Conservation (phyloP, 1,140 invertebrate genomes). For the Oncopodura yosiiana region DNA sequence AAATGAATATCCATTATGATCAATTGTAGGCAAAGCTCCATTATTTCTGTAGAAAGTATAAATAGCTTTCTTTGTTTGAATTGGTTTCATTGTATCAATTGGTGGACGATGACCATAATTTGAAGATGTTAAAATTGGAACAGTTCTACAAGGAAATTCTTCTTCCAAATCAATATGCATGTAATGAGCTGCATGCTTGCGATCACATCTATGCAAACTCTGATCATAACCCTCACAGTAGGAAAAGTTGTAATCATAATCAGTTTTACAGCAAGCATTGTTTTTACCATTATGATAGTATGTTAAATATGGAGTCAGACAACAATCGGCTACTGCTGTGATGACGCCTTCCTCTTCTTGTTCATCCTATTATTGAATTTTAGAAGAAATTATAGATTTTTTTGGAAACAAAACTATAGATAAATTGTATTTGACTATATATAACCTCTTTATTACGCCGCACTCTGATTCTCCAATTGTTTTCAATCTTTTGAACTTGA, state of each 20-base stretch:
- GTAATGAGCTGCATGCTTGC: slow-evolving; percentile 30
- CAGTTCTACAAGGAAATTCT: slow-evolving; percentile 31
- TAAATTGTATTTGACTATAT: no score
- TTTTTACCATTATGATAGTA: slow-evolving; percentile 33
- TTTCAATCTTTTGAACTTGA: slow-evolving; percentile 24
- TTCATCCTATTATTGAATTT: no score
- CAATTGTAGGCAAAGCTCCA: slow-evolving; percentile 19
- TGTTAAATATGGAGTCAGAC: slow-evolving; percentile 19
- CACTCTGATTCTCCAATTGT: slow-evolving; percentile 7
- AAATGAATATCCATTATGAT: slow-evolving; percentile 31
- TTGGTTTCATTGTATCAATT: slow-evolving; percentile 15
- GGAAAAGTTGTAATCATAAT: slow-evolving; percentile 30
- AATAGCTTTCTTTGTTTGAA: slow-evolving; percentile 7
- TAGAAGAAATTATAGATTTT: no score
- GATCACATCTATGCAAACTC: slow-evolving; percentile 19
- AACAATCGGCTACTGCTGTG: neutral
- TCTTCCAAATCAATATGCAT: slow-evolving; percentile 32
- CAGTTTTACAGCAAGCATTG: slow-evolving; percentile 31
- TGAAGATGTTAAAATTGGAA: slow-evolving; percentile 25
- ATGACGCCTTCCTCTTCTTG: neutral
- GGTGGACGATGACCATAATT: slow-evolving; percentile 32
- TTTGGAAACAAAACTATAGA: no score
- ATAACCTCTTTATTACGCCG: slow-evolving; percentile 14
- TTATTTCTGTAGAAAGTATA: slow-evolving; percentile 19
- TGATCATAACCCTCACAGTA: slow-evolving; percentile 32